A percentile compares a stretch with the other conserved stretches of the same genome.
phyloP scores from a whole-genome alignment of 1,140 invertebrate species.

The Lordiphosa collinella region DNA sequence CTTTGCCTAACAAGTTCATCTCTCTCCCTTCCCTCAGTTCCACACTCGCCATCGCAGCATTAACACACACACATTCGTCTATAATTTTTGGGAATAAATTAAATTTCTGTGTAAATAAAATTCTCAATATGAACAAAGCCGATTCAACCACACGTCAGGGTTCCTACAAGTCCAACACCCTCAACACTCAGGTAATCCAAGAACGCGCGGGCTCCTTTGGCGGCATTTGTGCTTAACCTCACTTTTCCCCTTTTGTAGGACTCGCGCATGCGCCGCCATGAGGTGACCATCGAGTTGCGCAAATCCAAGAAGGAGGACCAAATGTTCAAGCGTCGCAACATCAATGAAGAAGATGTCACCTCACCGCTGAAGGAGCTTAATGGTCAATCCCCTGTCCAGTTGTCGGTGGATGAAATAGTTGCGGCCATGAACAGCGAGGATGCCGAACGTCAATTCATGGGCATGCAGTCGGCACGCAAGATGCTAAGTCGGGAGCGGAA shows the following conservation, averaged over 20 bases:
- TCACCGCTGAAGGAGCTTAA: constrained; percentile 82
- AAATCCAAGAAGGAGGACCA: constrained; percentile 98
- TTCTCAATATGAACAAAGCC: constrained; percentile 59
- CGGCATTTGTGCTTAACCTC: constrained; percentile 38
- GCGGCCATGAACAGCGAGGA: constrained; percentile 84
- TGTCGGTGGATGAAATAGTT: constrained; percentile 84
- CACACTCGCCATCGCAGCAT: constrained; percentile 36
- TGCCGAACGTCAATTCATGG: constrained; percentile 83
- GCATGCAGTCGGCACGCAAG: constrained; percentile 90
- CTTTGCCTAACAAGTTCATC: constrained; percentile 1
- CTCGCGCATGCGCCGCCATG: constrained; percentile 91
- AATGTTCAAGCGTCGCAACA: constrained; percentile 95
- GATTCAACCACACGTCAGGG: constrained; percentile 57
- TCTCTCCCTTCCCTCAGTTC: constrained; percentile 17
- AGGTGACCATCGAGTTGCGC: constrained; percentile 92
- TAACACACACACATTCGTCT: constrained; percentile 3
- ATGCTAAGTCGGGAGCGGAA: constrained; percentile 94
- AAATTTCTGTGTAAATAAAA: constrained; percentile 4
- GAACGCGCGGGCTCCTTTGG: not conserved
- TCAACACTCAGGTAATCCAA: constrained; percentile 58
- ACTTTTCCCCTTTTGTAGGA: constrained; percentile 82
- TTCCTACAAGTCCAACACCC: constrained; percentile 66
- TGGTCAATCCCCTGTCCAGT: constrained; percentile 78
- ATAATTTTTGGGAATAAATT: not conserved
- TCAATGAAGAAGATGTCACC: constrained; percentile 82